Percentiles rank a stretch among this genome's conserved stretches.
Evolutionary conservation across 2,888 invertebrate genomes (phyloP).

Genomic region (Phlogophora meticulosa): DNA sequence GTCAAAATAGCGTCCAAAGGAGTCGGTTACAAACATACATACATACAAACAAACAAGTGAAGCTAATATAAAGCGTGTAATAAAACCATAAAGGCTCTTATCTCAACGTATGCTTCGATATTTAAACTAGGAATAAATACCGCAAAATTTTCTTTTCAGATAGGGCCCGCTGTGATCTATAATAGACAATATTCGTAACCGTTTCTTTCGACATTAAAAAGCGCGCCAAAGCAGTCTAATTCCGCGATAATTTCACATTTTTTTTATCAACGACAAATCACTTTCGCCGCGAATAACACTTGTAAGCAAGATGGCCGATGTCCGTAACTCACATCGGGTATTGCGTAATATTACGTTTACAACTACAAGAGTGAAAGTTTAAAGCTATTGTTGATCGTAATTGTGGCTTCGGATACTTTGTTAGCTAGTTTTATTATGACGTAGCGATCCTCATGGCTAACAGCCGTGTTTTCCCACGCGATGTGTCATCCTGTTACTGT

Average conservation of each 20-base stretch:
- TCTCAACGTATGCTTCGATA: no score
- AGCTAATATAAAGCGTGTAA: no score
- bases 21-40: no score
- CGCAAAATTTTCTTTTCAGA: no score
- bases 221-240: constrained; percentile 25
- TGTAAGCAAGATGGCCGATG: constrained; percentile 16
- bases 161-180: no score
- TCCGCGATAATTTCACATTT: constrained; percentile 49
- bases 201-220: constrained; percentile 18
- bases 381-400: constrained; percentile 53
- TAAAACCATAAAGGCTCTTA: no score
- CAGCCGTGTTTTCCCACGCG: background rate
- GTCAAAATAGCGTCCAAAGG: no score
- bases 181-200: background rate
- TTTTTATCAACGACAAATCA: constrained; percentile 52
- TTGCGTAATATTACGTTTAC: constrained; percentile 55
- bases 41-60: no score
- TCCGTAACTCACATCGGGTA: constrained; percentile 49
- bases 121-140: no score
- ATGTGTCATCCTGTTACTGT: background rate
- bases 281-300: constrained; percentile 52
- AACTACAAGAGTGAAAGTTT: constrained; percentile 48
- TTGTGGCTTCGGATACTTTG: constrained; percentile 48
- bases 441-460: background rate
- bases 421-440: constrained; percentile 12